Evolutionary conservation across 2,797 vertebrate genomes (phyloP).

Genomic region (Phoxinus dragarum): DNA sequence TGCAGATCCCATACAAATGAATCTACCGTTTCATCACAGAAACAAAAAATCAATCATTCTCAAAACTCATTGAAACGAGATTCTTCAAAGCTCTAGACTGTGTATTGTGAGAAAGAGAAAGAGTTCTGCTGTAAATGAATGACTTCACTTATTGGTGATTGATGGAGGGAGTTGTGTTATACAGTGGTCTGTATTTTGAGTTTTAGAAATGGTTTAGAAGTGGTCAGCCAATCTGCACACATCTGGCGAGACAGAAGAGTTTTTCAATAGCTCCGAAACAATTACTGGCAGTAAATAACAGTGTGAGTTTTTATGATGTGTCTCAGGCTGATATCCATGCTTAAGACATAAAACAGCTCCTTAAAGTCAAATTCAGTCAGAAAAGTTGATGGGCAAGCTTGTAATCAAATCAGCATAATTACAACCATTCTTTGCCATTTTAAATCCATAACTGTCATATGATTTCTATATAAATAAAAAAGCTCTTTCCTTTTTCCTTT

Average conservation of each 20-base stretch:
- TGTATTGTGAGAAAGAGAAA: constrained; percentile 21
- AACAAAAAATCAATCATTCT: constrained; percentile 18
- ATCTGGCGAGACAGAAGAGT: constrained; percentile 18
- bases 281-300: constrained; percentile 49
- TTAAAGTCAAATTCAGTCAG: background rate
- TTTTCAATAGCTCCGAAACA: constrained; percentile 44
- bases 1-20: constrained; percentile 18
- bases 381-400: constrained; percentile 27
- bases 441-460: constrained; percentile 12
- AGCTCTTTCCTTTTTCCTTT: background rate
- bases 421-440: background rate
- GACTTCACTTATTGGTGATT: constrained; percentile 30
- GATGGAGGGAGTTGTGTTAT: constrained; percentile 36
- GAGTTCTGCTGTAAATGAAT: constrained; percentile 22
- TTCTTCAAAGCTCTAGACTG: constrained; percentile 8
- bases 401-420: constrained; percentile 17
- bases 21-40: constrained; percentile 30
- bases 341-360: constrained; percentile 35
- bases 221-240: constrained; percentile 10
- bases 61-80: constrained; percentile 5
- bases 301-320: constrained; percentile 46
- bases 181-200: constrained; percentile 17
- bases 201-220: constrained; percentile 22
- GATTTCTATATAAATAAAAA: constrained; percentile 14
- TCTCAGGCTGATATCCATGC: constrained; percentile 43